Percentiles rank a stretch among this genome's conserved stretches.
Conservation (phyloP, 2,113 vertebrate genomes). For the Herpetotheres cachinnans region DNA sequence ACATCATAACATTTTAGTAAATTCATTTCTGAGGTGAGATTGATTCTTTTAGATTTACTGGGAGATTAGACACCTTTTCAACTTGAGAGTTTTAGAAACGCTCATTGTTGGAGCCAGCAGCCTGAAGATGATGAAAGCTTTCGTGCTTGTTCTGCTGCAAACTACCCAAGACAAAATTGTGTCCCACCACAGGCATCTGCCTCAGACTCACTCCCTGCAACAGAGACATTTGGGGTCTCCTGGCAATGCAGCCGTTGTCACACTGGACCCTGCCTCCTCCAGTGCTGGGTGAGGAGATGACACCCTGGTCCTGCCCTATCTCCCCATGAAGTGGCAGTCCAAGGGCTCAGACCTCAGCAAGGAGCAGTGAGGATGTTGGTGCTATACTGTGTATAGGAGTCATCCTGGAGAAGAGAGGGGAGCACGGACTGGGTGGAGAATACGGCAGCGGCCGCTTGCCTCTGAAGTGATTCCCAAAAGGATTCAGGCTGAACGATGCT, state of each 20-base stretch:
- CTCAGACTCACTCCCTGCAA: not conserved
- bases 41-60: not conserved
- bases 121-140: not conserved
- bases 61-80: not conserved
- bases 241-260: not conserved
- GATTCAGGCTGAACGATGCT: not conserved
- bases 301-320: not conserved
- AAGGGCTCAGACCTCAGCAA: not conserved
- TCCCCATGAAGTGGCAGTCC: not conserved
- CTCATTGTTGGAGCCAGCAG: not conserved
- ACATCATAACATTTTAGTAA: not conserved
- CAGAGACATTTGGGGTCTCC: not conserved
- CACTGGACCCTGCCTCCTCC: not conserved
- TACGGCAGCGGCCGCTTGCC: rapidly evolving
- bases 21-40: not conserved
- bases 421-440: not conserved
- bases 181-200: not conserved
- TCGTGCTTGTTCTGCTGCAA: not conserved
- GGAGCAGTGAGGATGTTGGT: not conserved
- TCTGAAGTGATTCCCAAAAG: not conserved
- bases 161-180: not conserved
- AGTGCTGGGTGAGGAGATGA: not conserved
- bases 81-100: not conserved
- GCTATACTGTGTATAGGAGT: rapidly evolving
- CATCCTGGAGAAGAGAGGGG: not conserved